Conservation (phyloP, 2,797 vertebrate genomes). For the Florisuga fusca region DNA sequence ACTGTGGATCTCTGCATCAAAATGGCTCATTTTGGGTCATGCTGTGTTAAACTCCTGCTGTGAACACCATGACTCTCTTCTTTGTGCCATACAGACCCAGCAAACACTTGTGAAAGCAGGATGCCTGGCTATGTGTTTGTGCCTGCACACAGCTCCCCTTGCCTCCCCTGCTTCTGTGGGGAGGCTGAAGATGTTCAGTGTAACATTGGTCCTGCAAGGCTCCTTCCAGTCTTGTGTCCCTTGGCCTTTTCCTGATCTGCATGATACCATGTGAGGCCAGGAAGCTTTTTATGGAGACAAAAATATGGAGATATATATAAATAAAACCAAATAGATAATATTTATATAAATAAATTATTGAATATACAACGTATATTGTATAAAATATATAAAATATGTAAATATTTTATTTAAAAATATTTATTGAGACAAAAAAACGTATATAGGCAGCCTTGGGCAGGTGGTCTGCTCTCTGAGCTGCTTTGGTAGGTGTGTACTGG, state of each 20-base stretch:
- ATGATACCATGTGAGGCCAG: background rate
- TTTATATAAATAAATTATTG: too few relatives aligned
- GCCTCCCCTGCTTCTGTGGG: rapidly evolving
- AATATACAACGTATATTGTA: too few relatives aligned
- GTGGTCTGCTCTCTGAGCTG: conserved; percentile 29
- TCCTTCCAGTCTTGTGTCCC: background rate
- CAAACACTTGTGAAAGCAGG: background rate
- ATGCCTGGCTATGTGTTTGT: background rate
- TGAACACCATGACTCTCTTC: background rate
- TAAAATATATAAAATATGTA: too few relatives aligned
- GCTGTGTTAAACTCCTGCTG: background rate
- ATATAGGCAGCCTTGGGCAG: background rate
- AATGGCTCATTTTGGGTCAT: background rate
- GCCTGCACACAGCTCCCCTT: rapidly evolving
- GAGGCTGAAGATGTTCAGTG: background rate
- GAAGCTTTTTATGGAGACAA: background rate
- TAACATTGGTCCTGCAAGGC: background rate
- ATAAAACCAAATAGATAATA: too few relatives aligned
- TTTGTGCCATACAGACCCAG: background rate
- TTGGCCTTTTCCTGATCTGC: background rate
- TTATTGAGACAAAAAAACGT: background rate
- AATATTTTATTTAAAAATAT: too few relatives aligned
- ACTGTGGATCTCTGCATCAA: background rate
- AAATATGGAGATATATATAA: too few relatives aligned
- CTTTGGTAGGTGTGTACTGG: background rate